Evolutionary conservation across 1,140 invertebrate species (phyloP), one percentile per base, ranked within the genome.

Genomic region (roundworm (Caenorhabditis elegans)): DNA sequence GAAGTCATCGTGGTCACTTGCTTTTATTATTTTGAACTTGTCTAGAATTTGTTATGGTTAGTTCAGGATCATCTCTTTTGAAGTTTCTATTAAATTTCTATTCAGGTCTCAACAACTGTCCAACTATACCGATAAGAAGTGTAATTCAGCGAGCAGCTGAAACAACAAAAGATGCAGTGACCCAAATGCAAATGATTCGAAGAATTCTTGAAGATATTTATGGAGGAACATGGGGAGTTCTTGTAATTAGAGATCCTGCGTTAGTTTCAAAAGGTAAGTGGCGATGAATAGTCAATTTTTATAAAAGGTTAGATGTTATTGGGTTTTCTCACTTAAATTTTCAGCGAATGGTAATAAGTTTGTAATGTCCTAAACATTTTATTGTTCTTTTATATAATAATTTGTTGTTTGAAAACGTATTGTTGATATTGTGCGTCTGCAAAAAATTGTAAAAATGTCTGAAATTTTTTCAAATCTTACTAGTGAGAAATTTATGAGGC

Each of bases 171-270:
- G 85, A 86, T 51, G 78, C 85, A n/a, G 82, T 83, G 15, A 78
- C 84, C 13, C 85, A 86, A 46, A 86, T 86, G 85, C 85, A 88
- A 86, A 83, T 88, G 55, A 88, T 89, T 46, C 79, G 88, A 31
- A 83, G 87, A 11, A 88, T 89, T 24, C 82, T 89, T 75, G 88
- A 89, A 77, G 88, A 89, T 76, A 82, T 89, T 80, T 88, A 88
- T 78, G 88, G 88, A 11, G 88, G 88, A 15, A 88, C 79, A 39
- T 89, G 88, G 88, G 88, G 88, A 43, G 88, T 89, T 19, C 34
- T 89, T 4, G 87, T 89, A 22, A 82, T 89, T 1, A 83, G 86
- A 47, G 78, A 88, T 47, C 75, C 86, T 0, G 76, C 80, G 1
- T 55, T 89, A n/a, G 86, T 89, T 34, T 87, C 86, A 11, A 79